phyloP scores from a whole-genome alignment of 1,140 invertebrate genomes.

The Elysia chlorotica region DNA sequence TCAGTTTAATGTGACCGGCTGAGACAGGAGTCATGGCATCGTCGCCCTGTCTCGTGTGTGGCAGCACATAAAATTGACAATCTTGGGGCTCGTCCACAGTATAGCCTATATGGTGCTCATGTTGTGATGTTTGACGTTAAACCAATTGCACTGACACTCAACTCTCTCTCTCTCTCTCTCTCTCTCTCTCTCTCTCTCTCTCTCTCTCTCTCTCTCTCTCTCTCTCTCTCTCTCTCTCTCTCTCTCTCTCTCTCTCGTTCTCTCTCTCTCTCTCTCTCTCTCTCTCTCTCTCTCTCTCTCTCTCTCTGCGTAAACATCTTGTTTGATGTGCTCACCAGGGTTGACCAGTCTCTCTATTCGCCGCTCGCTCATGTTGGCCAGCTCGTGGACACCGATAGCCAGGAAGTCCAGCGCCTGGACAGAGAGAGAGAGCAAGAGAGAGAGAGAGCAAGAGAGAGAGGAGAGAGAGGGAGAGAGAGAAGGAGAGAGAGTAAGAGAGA shows the following conservation, averaged over 20 bases:
- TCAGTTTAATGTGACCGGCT: too few relatives aligned
- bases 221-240: too few relatives aligned
- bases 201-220: too few relatives aligned
- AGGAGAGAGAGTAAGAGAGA: too few relatives aligned
- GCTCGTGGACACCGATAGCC: constrained; percentile 76
- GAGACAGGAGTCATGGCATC: too few relatives aligned
- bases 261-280: neutral
- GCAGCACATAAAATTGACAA: too few relatives aligned
- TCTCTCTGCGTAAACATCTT: neutral
- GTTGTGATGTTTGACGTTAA: neutral
- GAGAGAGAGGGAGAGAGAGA: too few relatives aligned
- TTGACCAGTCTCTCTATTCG: constrained; percentile 75
- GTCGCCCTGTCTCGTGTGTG: too few relatives aligned
- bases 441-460: too few relatives aligned
- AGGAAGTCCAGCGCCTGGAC: constrained; percentile 73
- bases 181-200: neutral
- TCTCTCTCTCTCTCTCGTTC: neutral
- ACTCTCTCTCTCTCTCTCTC: neutral
- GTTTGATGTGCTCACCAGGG: constrained; percentile 64
- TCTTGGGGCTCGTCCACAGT: too few relatives aligned
- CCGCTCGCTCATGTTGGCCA: constrained; percentile 76
- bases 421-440: too few relatives aligned
- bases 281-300: neutral
- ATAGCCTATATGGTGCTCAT: too few relatives aligned
- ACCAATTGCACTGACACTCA: neutral